phyloP scores from a whole-genome alignment of 1,140 invertebrate genomes.

The Pararge aegeria region DNA sequence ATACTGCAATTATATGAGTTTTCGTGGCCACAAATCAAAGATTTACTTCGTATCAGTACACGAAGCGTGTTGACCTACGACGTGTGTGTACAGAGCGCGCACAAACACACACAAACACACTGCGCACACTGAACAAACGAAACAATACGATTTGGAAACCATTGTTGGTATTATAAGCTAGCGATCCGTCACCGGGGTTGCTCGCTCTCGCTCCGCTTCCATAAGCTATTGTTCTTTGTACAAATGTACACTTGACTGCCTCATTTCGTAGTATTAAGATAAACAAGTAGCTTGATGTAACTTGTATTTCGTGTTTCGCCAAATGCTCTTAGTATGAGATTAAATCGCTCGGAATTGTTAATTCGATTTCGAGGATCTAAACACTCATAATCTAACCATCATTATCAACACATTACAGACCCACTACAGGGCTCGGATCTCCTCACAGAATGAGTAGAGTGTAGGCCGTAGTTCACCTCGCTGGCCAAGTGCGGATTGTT shows the following conservation, averaged over 20 bases:
- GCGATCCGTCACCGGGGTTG: slow-evolving; percentile 28
- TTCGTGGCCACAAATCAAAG: slow-evolving; percentile 38
- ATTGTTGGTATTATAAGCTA: slow-evolving; percentile 35
- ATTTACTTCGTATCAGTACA: slow-evolving; percentile 48
- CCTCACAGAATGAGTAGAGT: no score
- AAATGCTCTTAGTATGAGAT: not conserved
- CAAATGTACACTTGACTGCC: slow-evolving; percentile 23
- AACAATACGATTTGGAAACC: slow-evolving; percentile 30
- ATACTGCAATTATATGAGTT: not conserved
- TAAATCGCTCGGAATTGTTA: no score
- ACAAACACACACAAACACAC: slow-evolving; percentile 8
- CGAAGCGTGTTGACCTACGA: slow-evolving; percentile 48
- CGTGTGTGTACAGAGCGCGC: slow-evolving; percentile 26
- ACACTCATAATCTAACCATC: no score
- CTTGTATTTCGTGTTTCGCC: not conserved
- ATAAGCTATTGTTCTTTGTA: slow-evolving; percentile 19
- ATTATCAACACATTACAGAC: no score
- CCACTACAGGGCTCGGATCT: no score
- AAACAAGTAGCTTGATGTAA: slow-evolving; percentile 11
- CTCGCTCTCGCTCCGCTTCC: slow-evolving; percentile 10
- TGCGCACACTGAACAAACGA: slow-evolving; percentile 22
- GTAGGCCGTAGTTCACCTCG: no score
- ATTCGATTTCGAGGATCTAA: no score
- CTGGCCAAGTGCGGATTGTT: no score
- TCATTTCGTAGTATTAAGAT: slow-evolving; percentile 20